Conservation (phyloP, 2,113 vertebrate genomes). For the Maccullochella peelii region DNA sequence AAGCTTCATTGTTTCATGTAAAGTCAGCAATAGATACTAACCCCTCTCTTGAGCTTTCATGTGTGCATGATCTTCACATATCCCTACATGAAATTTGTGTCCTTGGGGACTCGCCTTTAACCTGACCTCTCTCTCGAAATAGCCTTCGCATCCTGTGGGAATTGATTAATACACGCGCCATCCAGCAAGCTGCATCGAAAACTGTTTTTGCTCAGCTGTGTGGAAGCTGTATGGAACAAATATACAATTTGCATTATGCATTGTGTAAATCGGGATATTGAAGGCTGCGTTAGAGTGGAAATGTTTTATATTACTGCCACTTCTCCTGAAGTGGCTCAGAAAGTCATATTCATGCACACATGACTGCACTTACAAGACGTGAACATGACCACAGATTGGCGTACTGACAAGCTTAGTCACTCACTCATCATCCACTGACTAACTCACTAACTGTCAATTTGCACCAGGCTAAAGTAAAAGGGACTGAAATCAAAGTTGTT, state of each 20-base stretch:
- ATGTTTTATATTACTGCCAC: slow-evolving; percentile 29
- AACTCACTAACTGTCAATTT: background rate
- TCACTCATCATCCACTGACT: slow-evolving; percentile 20
- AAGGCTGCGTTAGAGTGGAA: background rate
- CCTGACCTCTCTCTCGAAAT: slow-evolving; percentile 36
- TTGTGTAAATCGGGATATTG: slow-evolving; percentile 14
- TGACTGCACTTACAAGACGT: slow-evolving; percentile 20
- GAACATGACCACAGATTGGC: slow-evolving; percentile 19
- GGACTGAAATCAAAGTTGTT: background rate
- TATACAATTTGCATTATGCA: slow-evolving; percentile 41
- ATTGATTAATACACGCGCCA: slow-evolving; percentile 12
- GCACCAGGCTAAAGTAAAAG: background rate
- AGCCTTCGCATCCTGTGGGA: slow-evolving; percentile 21
- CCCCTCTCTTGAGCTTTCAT: slow-evolving; percentile 12
- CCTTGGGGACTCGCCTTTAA: slow-evolving; percentile 33
- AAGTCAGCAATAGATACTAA: background rate
- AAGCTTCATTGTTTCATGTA: background rate
- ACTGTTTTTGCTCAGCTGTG: slow-evolving; percentile 26
- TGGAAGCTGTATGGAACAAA: background rate
- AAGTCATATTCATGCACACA: slow-evolving; percentile 16
- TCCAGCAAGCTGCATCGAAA: slow-evolving; percentile 13
- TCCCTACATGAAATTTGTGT: slow-evolving; percentile 11
- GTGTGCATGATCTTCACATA: slow-evolving; percentile 30
- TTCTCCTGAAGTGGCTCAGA: slow-evolving; percentile 30
- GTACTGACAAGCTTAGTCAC: slow-evolving; percentile 21